Conservation (phyloP, 2,113 vertebrate genomes). For the Calyptommatus sinebrachiatus region DNA sequence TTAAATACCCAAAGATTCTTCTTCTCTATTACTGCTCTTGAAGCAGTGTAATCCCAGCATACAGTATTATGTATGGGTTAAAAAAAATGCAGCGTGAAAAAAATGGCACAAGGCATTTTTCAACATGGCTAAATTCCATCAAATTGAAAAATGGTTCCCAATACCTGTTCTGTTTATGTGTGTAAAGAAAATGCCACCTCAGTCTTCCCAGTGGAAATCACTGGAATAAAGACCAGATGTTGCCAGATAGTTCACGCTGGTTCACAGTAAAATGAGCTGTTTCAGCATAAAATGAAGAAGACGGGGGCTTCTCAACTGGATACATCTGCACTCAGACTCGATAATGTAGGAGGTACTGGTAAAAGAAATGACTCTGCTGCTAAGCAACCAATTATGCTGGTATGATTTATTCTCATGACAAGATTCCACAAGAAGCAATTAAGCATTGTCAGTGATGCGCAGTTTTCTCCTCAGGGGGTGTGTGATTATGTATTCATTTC, state of each 20-base stretch:
- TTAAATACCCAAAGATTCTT: too few relatives aligned
- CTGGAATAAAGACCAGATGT: neutral
- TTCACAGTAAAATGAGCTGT: accelerated
- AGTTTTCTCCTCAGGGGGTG: slow-evolving; percentile 28
- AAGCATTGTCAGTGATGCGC: slow-evolving; percentile 52
- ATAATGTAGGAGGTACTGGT: slow-evolving; percentile 30
- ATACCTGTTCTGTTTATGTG: accelerated
- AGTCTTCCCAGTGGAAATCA: neutral
- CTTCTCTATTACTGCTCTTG: too few relatives aligned
- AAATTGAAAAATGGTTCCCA: neutral
- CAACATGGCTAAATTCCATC: neutral
- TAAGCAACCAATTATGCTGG: slow-evolving; percentile 52
- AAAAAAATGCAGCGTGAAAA: too few relatives aligned
- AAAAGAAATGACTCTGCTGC: slow-evolving; percentile 35
- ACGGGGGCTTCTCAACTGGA: neutral
- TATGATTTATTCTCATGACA: slow-evolving; percentile 44
- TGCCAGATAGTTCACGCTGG: neutral
- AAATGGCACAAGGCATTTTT: too few relatives aligned
- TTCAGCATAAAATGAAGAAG: neutral
- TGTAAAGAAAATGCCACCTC: neutral
- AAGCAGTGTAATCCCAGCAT: neutral
- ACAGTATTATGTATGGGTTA: neutral
- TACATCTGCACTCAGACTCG: neutral
- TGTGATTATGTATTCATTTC: slow-evolving; percentile 19
- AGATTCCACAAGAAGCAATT: slow-evolving; percentile 55